Base-by-base conservation (phyloP, 2,797 vertebrate species). In the Pseudomugil gertrudae region DNA sequence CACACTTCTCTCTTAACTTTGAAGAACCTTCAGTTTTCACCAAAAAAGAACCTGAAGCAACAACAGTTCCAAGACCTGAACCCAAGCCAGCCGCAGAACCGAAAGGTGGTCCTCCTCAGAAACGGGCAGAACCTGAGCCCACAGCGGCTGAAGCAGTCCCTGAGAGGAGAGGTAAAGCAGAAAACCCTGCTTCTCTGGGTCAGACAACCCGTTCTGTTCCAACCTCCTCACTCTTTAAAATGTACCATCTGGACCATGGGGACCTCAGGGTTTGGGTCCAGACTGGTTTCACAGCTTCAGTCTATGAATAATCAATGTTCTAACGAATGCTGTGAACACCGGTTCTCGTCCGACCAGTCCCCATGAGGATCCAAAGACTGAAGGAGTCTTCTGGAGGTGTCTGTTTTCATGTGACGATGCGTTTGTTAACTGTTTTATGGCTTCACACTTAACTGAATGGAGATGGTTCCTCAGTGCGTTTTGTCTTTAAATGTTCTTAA, bases 151-250 rank as follows among this genome's bases (percentile, higher is more conserved):
- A 72, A 69, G 9, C 56, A 13, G 76, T 77, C 0, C 48, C 84
- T 21, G 70, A 86, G 78, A 58, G 78, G 27, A 92, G 84, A 96
- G 95, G 96, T 98, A 96, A 80, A 33, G 57, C 80, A 52, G 35
- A 64, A 66, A 74, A 53, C 27, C 35, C 5, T 24, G 13, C 13
- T 36, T 7, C 68, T 29, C 1, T 5, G 17, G 70, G 9, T 69
- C 55, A 50, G 45, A 47, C 48, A 43, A 61, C 40, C 27, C 61
- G 47, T 21, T 63, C 30, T 35, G 11, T 60, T 1, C 66, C 78
- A 79, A 85, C 69, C 74, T 78, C 79, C 87, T 89, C 0, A 61
- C 27, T 5, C 45, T 65, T 69, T 67, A n/a, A 10, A 24, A 13
- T 14, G 23, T 10, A 48, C 33, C 45, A 30, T 30, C 54, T 36